phyloP scores from a whole-genome alignment of 2,113 vertebrate genomes.

The Rutilus rutilus region DNA sequence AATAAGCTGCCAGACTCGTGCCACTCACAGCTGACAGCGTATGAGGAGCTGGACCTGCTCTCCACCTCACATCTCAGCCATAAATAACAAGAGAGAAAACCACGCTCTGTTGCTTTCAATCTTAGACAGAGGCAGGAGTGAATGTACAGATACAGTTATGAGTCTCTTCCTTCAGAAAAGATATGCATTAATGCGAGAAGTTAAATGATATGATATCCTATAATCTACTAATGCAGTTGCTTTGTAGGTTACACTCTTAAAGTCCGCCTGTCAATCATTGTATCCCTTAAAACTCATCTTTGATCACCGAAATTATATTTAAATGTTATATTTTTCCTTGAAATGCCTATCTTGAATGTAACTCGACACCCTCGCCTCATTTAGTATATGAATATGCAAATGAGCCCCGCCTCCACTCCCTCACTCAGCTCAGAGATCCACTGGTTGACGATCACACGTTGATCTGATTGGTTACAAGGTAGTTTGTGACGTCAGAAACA shows the following conservation, averaged over 20 bases:
- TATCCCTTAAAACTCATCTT: too few species aligned
- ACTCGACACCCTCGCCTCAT: too few species aligned
- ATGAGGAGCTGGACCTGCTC: slow-evolving; percentile 49
- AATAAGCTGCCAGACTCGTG: slow-evolving; percentile 60
- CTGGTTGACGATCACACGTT: too few species aligned
- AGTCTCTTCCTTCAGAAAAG: neutral
- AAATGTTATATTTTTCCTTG: too few species aligned
- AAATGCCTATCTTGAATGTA: too few species aligned
- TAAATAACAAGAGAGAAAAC: slow-evolving; percentile 36
- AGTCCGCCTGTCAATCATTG: too few species aligned
- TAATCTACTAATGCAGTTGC: neutral
- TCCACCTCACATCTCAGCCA: slow-evolving; percentile 19
- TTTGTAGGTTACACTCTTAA: neutral
- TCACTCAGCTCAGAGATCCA: too few species aligned
- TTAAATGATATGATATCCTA: neutral
- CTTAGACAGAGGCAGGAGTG: neutral
- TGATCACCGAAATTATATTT: too few species aligned
- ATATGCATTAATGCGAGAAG: neutral
- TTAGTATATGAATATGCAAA: too few species aligned
- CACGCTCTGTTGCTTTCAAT: slow-evolving; percentile 41
- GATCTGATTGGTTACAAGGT: too few species aligned
- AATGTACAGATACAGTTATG: neutral
- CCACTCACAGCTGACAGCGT: slow-evolving; percentile 58
- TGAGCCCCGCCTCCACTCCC: too few species aligned
- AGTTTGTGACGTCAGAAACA: too few species aligned